Evolutionary conservation across 2,113 vertebrate genomes (phyloP), one percentile per base, ranked within the genome.

Genomic region (Heterotis niloticus): DNA sequence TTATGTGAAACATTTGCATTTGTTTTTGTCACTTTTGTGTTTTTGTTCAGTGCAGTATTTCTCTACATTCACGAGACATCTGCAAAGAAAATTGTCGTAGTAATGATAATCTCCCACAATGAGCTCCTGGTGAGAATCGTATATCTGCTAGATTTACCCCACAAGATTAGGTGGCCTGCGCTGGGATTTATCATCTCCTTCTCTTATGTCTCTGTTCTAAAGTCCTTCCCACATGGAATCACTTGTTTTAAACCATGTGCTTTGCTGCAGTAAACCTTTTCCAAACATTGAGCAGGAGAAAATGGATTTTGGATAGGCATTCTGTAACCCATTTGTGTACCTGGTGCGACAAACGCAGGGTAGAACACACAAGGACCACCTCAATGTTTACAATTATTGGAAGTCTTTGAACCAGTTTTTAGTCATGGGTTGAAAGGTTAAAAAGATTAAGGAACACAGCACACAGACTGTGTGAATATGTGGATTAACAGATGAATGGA

Each of bases 41-140:
- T 14, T 70, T 34, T 5, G 2, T 70, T 28, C 24, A 44, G 34
- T 70, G 28, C 34, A 20, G 34, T 7, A 44, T 44, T 44, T 44
- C 34, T 44, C 34, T 44, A 7, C 2, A 7, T 44, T 44, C 3
- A 2, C 17, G 29, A 28, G n/a, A 28, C 68, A 34, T 70, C 68
- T 51, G 68, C 34, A 12, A 44, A 70, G 34, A 20, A 34, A 70
- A 70, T 70, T 44, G 51, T 51, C 20, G 51, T 5, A 51, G 34
- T 70, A 44, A 7, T n/a, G n/a, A 69, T 69, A 34, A 18, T 70
- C 51, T 44, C 20, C 68, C 18, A 5, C 28, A 70, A 44, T 20
- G 68, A 70, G 68, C 51, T 70, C 51, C 68, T 34, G 28, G 28
- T 70, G 68, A 17, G 34, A 70, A 34, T 70, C 51, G 51, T 20